These are phyloP conservation scores for Mastigias papua DNA, from an alignment of 30 jellyfish, hydroid and myxozoan species.

Conservation along the genomic window DNA sequence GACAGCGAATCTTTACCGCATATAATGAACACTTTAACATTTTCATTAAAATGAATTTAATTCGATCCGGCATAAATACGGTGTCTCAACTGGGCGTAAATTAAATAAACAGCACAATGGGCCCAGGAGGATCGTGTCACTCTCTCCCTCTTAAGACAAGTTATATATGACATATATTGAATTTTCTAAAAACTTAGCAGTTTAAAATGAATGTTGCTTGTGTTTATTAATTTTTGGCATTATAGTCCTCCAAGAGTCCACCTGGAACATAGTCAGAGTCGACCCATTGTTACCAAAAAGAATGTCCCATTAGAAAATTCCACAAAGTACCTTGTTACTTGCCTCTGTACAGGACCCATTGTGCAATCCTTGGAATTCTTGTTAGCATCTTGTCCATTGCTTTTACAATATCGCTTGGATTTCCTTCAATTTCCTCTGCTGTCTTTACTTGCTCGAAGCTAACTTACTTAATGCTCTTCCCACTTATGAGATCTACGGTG, in stretches of 20 bases:
- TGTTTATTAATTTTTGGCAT: background rate
- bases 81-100: too few relatives aligned
- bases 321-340: constrained; percentile 30
- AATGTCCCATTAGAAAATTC: constrained; percentile 21
- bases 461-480: background rate
- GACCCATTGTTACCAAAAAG: constrained; percentile 37
- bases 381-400: constrained; percentile 44
- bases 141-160: constrained; percentile 51
- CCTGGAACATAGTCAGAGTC: constrained; percentile 29
- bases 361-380: constrained; percentile 47
- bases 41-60: too few relatives aligned
- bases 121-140: too few relatives aligned
- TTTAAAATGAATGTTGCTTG: background rate
- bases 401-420: constrained; percentile 13
- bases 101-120: too few relatives aligned
- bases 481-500: background rate
- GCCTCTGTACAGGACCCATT: too few relatives aligned
- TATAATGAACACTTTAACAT: too few relatives aligned
- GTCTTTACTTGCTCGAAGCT: constrained; percentile 23
- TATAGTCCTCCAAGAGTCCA: constrained; percentile 14
- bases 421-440: constrained; percentile 33
- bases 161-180: constrained; percentile 6
- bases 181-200: background rate
- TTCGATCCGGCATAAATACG: too few relatives aligned
- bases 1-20: too few relatives aligned